Conservation (phyloP, 2,797 vertebrate genomes). For the Cygnus olor region DNA sequence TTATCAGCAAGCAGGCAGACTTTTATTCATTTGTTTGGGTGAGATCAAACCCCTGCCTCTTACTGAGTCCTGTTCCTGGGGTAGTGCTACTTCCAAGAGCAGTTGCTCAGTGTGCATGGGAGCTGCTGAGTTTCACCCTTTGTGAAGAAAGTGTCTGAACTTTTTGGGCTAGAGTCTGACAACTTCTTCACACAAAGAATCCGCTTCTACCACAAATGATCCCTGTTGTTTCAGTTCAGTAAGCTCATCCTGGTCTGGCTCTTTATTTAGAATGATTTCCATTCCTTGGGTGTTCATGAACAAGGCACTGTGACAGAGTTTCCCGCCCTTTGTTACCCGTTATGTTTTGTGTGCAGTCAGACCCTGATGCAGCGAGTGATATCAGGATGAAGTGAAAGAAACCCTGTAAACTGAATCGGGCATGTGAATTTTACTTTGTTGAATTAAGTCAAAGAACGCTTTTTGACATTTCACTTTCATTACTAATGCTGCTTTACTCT, state of each 20-base stretch:
- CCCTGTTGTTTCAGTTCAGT: not conserved
- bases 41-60: not conserved
- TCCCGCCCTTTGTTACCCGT: constrained; percentile 8
- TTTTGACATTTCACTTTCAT: not conserved
- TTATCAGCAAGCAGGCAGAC: not conserved
- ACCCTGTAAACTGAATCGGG: not conserved
- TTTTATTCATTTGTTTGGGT: not conserved
- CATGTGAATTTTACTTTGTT: not conserved
- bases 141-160: not conserved
- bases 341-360: not conserved
- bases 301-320: not conserved
- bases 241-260: not conserved
- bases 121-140: not conserved
- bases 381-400: not conserved
- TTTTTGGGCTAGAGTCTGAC: not conserved
- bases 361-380: not conserved
- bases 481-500: not conserved
- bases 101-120: not conserved
- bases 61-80: not conserved
- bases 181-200: not conserved
- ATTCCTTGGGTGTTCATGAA: not conserved
- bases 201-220: not conserved
- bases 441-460: not conserved
- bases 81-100: not conserved
- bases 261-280: not conserved